These are phyloP conservation scores for Cheilosia variabilis DNA, from an alignment of 2,888 invertebrate species.

Conservation along the genomic window DNA sequence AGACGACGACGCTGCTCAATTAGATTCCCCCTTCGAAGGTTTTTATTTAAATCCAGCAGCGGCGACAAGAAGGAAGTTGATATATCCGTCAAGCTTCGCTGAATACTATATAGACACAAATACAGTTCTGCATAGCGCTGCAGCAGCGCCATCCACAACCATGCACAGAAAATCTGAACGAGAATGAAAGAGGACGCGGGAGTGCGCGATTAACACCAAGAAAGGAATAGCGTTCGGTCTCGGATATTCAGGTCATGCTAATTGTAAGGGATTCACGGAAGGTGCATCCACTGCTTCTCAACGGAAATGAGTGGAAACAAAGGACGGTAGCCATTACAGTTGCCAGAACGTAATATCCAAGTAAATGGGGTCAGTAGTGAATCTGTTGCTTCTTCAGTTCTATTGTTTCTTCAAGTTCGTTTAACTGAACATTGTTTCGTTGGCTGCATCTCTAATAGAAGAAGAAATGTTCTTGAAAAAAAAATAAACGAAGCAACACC, in stretches of 20 bases:
- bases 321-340: constrained; percentile 21
- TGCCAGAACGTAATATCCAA: constrained; percentile 20
- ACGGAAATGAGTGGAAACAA: constrained; percentile 60
- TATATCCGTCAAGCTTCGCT: constrained; percentile 50
- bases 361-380: constrained; percentile 51
- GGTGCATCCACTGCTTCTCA: constrained; percentile 47
- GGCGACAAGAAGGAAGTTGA: constrained; percentile 29
- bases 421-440: not conserved
- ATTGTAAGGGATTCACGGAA: constrained; percentile 66
- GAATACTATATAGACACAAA: not conserved
- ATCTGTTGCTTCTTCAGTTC: constrained; percentile 32
- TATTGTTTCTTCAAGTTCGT: not conserved
- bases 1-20: constrained; percentile 59
- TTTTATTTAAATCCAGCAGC: constrained; percentile 41
- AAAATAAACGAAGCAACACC: not conserved
- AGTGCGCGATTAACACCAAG: constrained; percentile 55
- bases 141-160: constrained; percentile 27
- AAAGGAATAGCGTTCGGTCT: constrained; percentile 31
- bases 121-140: constrained; percentile 5
- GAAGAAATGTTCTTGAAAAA: not conserved
- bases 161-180: constrained; percentile 16
- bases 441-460: not conserved
- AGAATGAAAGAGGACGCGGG: constrained; percentile 13
- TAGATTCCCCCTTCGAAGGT: constrained; percentile 33
- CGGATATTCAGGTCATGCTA: constrained; percentile 58